phyloP scores from a whole-genome alignment of 2,797 vertebrate species.

The Dryobates pubescens region DNA sequence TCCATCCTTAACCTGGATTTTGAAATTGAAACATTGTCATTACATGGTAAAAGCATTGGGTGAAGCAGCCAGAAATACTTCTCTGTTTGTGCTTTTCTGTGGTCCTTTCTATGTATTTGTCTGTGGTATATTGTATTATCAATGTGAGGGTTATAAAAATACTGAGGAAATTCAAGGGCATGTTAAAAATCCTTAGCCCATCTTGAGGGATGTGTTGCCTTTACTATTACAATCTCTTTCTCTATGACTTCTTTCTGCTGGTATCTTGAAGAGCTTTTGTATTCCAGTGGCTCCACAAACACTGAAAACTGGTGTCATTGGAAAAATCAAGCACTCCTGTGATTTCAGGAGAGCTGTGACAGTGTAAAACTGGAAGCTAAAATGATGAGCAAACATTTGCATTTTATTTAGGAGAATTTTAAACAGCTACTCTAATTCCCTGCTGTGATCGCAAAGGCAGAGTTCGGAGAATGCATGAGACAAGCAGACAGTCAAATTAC shows the following conservation, averaged over 20 bases:
- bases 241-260: neutral
- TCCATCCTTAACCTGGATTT: neutral
- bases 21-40: neutral
- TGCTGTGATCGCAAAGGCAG: neutral
- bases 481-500: neutral
- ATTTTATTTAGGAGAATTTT: neutral
- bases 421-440: neutral
- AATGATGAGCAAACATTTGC: neutral
- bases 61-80: conserved; percentile 2
- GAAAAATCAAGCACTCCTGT: neutral
- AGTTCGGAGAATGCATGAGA: neutral
- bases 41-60: neutral
- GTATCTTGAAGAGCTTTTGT: neutral
- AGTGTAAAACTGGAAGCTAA: neutral
- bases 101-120: neutral
- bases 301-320: neutral
- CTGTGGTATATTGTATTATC: neutral
- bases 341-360: neutral
- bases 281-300: neutral
- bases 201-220: neutral
- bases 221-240: neutral
- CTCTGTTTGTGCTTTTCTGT: neutral
- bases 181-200: neutral
- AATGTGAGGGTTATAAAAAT: neutral
- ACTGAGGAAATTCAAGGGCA: neutral